A percentile compares a stretch with the other conserved stretches of the same genome.
phyloP scores from a whole-genome alignment of 2,797 vertebrate genomes.

The Sebastolobus alascanus region DNA sequence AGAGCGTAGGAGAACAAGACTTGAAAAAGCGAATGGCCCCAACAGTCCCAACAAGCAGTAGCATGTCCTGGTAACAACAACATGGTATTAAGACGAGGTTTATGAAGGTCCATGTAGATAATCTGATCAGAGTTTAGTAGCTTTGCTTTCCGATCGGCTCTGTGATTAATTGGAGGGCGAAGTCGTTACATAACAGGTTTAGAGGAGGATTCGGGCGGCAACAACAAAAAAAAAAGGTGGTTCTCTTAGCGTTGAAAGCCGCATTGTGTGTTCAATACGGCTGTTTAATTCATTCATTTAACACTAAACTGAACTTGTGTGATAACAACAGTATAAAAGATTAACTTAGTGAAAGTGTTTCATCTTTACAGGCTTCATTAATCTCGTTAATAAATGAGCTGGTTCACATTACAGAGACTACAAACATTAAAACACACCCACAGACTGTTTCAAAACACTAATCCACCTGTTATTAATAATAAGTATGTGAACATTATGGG shows the following conservation, averaged over 20 bases:
- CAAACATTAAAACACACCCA: conserved; percentile 9
- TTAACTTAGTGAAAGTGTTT: not conserved
- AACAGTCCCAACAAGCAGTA: not conserved
- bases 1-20: too few relatives aligned
- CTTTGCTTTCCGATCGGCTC: conserved; percentile 11
- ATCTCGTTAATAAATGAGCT: not conserved
- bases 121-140: conserved; percentile 49
- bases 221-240: not conserved
- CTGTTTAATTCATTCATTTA: not conserved
- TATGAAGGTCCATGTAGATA: conserved; percentile 12
- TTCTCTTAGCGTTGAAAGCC: not conserved
- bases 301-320: not conserved
- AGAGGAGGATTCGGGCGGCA: not conserved
- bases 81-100: not conserved
- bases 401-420: conserved; percentile 8
- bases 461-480: not conserved
- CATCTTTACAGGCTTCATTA: conserved; percentile 9
- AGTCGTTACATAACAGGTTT: conserved; percentile 30
- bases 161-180: conserved; percentile 29
- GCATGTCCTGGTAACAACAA: not conserved
- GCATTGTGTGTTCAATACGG: not conserved
- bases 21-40: too few relatives aligned
- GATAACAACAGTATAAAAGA: not conserved
- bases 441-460: not conserved
- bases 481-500: not conserved